Evolutionary conservation across 2,888 invertebrate species (phyloP).

Genomic region (Leucoptera coffeella): DNA sequence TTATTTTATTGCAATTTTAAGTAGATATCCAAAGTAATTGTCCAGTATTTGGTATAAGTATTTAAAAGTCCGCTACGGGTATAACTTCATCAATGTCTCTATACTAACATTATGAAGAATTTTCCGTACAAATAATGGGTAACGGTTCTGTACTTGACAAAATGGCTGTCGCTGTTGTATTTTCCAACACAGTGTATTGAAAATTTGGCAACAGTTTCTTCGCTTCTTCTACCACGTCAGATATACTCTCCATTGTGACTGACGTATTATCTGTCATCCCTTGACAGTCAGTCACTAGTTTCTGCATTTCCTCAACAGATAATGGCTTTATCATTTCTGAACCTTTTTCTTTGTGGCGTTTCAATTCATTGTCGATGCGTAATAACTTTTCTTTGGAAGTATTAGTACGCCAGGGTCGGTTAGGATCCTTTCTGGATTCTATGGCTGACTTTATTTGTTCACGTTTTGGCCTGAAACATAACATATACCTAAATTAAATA

Average conservation of each 20-base stretch:
- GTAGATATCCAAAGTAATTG: too few species aligned
- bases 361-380: slow-evolving; percentile 27
- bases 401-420: slow-evolving; percentile 34
- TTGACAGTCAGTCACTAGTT: slow-evolving; percentile 20
- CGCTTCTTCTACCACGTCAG: slow-evolving; percentile 27
- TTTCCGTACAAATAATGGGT: too few species aligned
- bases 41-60: too few species aligned
- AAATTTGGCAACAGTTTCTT: slow-evolving; percentile 29
- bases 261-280: slow-evolving; percentile 9
- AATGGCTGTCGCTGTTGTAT: slow-evolving; percentile 28
- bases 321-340: slow-evolving; percentile 17
- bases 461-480: too few species aligned
- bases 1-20: too few species aligned
- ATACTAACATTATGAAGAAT: too few species aligned
- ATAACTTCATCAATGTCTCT: too few species aligned
- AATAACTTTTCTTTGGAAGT: slow-evolving; percentile 27
- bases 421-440: slow-evolving; percentile 17
- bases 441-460: too few species aligned
- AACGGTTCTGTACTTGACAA: too few species aligned
- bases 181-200: slow-evolving; percentile 24
- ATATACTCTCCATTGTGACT: slow-evolving; percentile 15
- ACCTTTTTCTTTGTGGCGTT: slow-evolving; percentile 22
- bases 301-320: slow-evolving; percentile 18
- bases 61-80: too few species aligned
- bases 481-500: too few species aligned